Evolutionary conservation across 2,113 vertebrate genomes (phyloP).

Genomic region (Rana temporaria): DNA sequence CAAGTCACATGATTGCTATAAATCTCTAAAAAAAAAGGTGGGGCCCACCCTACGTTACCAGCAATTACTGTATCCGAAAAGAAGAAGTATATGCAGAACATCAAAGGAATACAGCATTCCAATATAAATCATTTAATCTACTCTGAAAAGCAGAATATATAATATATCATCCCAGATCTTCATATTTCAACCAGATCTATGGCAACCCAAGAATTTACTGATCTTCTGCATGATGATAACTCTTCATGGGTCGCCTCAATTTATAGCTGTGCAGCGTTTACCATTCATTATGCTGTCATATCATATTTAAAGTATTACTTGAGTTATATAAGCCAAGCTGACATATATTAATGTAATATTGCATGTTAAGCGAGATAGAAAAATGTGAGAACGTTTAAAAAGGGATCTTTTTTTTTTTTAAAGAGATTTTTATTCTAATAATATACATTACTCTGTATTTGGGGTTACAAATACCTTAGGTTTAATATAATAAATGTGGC

Average conservation of each 20-base stretch:
- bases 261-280: slow-evolving; percentile 19
- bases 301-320: slow-evolving; percentile 26
- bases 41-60: neutral
- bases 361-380: too few species aligned
- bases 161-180: slow-evolving; percentile 28
- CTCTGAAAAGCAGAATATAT: neutral
- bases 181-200: slow-evolving; percentile 31
- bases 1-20: too few species aligned
- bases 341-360: too few species aligned
- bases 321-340: neutral
- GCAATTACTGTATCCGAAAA: neutral
- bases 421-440: too few species aligned
- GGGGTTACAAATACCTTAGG: too few species aligned
- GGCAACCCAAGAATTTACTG: slow-evolving; percentile 21
- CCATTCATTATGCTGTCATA: slow-evolving; percentile 27
- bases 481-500: too few species aligned
- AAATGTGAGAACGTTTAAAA: too few species aligned
- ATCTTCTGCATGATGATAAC: neutral
- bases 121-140: slow-evolving; percentile 7
- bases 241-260: slow-evolving; percentile 9
- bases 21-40: neutral
- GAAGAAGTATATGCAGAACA: slow-evolving; percentile 12
- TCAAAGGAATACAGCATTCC: slow-evolving; percentile 8
- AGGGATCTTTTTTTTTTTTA: too few species aligned
- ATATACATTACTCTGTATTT: too few species aligned